Evolutionary conservation across 2,113 vertebrate species (phyloP).

Genomic region (Megaceryle torquata): DNA sequence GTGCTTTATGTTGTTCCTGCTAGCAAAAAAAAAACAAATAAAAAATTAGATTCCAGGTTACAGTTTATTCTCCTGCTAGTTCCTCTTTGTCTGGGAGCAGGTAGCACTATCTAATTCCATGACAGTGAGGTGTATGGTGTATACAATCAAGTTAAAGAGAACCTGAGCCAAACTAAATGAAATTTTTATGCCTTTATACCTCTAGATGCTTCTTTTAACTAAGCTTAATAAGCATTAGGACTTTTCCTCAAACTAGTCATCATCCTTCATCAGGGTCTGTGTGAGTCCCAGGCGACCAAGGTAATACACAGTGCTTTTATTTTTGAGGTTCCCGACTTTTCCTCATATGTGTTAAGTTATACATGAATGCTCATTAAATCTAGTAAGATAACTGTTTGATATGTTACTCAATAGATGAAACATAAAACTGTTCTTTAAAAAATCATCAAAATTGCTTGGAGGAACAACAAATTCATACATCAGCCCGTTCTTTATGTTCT

Average conservation of each 20-base stretch:
- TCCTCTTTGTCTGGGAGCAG: background rate
- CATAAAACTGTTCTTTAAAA: constrained; percentile 77
- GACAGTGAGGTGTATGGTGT: background rate
- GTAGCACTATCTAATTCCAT: background rate
- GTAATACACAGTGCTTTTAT: background rate
- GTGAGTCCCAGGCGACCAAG: background rate
- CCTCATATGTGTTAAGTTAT: constrained; percentile 49
- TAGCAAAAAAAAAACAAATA: background rate
- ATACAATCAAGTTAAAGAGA: background rate
- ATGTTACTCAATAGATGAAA: constrained; percentile 75
- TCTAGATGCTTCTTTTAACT: constrained; percentile 1
- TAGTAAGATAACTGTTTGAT: constrained; percentile 74
- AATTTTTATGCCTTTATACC: background rate
- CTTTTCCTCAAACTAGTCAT: background rate
- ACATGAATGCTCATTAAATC: constrained; percentile 66
- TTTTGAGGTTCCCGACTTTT: constrained; percentile 31
- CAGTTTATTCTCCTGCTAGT: background rate
- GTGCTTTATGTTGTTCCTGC: background rate
- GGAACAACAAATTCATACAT: constrained; percentile 78
- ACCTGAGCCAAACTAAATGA: background rate
- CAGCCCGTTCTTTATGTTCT: constrained; percentile 76
- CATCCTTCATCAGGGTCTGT: background rate
- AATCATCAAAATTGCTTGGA: constrained; percentile 75
- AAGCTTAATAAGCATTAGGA: background rate
- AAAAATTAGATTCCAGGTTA: background rate